phyloP scores from a whole-genome alignment of 1,140 invertebrate species.

The Gerris buenoi region DNA sequence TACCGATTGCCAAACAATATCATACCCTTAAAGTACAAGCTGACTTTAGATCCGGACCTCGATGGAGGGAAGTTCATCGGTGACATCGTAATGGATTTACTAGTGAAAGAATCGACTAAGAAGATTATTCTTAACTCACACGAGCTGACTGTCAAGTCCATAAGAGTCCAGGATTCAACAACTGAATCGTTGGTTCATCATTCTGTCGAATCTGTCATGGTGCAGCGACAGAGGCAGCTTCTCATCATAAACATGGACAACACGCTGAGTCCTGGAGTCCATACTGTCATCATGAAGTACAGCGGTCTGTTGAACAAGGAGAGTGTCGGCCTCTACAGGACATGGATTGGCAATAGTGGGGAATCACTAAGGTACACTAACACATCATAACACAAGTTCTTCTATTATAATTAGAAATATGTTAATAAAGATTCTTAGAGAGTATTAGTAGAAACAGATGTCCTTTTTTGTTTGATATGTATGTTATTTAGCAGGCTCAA shows the following conservation, averaged over 20 bases:
- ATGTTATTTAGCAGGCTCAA: too few species aligned
- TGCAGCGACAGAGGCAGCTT: not conserved
- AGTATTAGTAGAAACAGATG: too few species aligned
- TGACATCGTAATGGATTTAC: slow-evolving; percentile 2
- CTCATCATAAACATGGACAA: not conserved
- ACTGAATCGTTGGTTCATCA: not conserved
- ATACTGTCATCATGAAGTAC: not conserved
- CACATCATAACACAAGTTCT: too few species aligned
- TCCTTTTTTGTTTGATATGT: too few species aligned
- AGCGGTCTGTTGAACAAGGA: not conserved
- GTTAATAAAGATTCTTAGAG: too few species aligned
- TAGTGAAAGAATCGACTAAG: not conserved
- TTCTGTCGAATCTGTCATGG: not conserved
- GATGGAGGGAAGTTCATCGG: not conserved
- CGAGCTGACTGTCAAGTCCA: not conserved
- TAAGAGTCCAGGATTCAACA: not conserved
- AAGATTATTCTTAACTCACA: not conserved
- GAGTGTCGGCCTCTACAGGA: not conserved
- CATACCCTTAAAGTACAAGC: slow-evolving; percentile 2
- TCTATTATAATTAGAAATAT: too few species aligned
- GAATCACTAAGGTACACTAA: too few species aligned
- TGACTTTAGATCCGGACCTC: slow-evolving; percentile 4
- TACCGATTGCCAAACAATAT: slow-evolving; percentile 5
- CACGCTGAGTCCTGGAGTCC: not conserved
- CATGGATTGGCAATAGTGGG: not conserved